Evolutionary conservation across 2,113 vertebrate genomes (phyloP), one percentile per base, ranked within the genome.

Genomic region (Platichthys stellatus): DNA sequence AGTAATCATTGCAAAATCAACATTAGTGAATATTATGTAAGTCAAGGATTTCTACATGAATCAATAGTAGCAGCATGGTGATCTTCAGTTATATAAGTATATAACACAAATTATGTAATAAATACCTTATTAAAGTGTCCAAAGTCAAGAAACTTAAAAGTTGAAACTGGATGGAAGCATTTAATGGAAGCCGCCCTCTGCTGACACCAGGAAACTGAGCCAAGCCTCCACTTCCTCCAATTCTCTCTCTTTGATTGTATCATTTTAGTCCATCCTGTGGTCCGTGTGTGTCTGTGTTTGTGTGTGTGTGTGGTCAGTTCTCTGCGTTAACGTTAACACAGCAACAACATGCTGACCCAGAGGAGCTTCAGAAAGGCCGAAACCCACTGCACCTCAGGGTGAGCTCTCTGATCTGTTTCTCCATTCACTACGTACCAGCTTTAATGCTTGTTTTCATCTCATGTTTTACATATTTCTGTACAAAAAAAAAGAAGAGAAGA

Each of bases 221-320:
- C 63, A 70, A 62, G 69, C 61, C 59, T 74, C 58, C 68, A 74
- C 81, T 89, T 89, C 85, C 89, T 82, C 63, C 84, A 35, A 90
- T 90, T 89, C 83, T 86, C 67, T 67, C 40, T 81, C 83, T 79
- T 70, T 81, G 65, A 71, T 20, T 53, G n/a, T 53, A 53, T 18
- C 13, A 47, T 47, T 5, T 14, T 17, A 14, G 10, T 47, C 45
- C 45, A 17, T 49, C 45, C 45, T 49, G 45, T 49, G 45, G 45
- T 18, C 45, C 45, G n/a, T 72, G 24, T 54, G 20, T 54, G 51
- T 54, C 8, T 54, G 17, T n/a, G 51, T 53, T 20, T 53, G 17
- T n/a, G 51, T 54, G 51, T 54, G 51, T 54, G 51, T 54, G 51
- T 54, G 51, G 51, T 5, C 18, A n/a, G 51, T n/a, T n/a, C 51